Conservation (phyloP, 2,797 vertebrate species). For the Setipinna tenuifilis region DNA sequence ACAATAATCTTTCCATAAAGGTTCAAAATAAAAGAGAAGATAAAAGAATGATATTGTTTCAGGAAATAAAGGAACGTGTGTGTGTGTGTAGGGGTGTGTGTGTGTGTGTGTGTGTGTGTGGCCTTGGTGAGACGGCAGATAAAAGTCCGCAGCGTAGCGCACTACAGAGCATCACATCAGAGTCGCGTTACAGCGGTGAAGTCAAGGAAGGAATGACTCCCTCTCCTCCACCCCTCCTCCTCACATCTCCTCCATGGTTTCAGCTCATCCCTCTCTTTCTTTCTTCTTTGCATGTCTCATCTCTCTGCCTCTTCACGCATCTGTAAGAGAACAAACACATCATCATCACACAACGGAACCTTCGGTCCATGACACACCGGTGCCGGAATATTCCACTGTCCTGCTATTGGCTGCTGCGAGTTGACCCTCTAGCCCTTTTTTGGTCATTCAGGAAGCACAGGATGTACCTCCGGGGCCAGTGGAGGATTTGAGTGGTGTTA, state of each 20-base stretch:
- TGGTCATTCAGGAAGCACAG: background rate
- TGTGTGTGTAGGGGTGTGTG: background rate
- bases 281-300: background rate
- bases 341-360: background rate
- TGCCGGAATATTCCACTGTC: background rate
- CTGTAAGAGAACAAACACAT: background rate
- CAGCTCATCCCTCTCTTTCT: background rate
- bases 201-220: background rate
- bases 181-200: background rate
- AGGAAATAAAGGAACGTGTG: background rate
- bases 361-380: background rate
- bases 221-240: background rate
- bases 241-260: background rate
- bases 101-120: no score
- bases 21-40: constrained; percentile 51
- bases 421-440: background rate
- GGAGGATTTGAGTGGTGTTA: background rate
- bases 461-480: background rate
- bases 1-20: constrained; percentile 60
- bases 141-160: background rate
- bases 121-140: background rate
- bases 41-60: constrained; percentile 54
- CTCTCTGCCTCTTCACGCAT: background rate
- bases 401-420: background rate
- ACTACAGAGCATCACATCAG: background rate